phyloP scores from a whole-genome alignment of 2,797 vertebrate species.

The Dendrocincla tyrannina region DNA sequence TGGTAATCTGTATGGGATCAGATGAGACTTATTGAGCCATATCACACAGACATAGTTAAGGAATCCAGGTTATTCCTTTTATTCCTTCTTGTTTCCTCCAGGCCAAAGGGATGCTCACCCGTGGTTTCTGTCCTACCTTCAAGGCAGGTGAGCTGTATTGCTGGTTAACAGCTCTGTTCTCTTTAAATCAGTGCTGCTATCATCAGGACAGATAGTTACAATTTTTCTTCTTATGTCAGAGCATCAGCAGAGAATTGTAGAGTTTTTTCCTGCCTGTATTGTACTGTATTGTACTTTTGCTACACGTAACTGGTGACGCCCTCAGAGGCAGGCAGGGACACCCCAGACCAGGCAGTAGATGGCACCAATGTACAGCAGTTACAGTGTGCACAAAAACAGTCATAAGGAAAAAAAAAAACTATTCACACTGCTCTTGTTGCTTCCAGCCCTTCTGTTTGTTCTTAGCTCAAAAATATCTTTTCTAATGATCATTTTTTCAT shows the following conservation, averaged over 20 bases:
- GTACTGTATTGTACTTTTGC: not conserved
- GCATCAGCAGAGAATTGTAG: not conserved
- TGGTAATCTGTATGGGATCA: not conserved
- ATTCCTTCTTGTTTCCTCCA: not conserved
- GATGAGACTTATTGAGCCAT: not conserved
- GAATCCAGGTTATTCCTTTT: not conserved
- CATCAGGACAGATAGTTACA: not conserved
- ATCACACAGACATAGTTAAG: not conserved
- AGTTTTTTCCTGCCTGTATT: not conserved
- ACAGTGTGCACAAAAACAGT: not conserved
- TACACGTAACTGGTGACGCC: not conserved
- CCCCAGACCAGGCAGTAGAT: slow-evolving; percentile 44
- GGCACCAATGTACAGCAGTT: slow-evolving; percentile 59
- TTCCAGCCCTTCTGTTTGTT: not conserved
- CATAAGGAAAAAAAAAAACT: not conserved
- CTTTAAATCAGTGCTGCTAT: not conserved
- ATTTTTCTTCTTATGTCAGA: not conserved
- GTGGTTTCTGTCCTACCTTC: not conserved
- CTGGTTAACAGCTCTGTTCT: not conserved
- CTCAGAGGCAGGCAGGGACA: not conserved
- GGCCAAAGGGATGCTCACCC: not conserved
- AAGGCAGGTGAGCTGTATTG: not conserved
- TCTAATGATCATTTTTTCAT: not conserved
- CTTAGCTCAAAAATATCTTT: not conserved
- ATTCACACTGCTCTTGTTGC: not conserved